Percentiles rank a stretch among this genome's conserved stretches.
These are phyloP conservation scores for Triplophysa dalaica DNA, from an alignment of 2,113 vertebrate species.

Conservation along the genomic window DNA sequence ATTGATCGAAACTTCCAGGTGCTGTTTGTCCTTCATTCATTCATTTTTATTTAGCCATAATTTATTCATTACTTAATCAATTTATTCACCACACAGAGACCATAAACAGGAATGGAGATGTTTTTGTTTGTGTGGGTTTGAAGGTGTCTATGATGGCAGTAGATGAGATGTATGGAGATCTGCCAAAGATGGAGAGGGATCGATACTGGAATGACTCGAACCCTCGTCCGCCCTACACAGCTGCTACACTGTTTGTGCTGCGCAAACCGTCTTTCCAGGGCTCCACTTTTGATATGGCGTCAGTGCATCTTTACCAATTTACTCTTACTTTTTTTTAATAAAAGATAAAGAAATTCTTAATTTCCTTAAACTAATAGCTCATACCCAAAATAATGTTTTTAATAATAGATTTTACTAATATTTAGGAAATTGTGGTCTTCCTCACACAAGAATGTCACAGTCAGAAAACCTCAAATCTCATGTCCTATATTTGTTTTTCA, in stretches of 20 bases:
- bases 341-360: too few species aligned
- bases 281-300: slow-evolving; percentile 91
- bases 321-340: background rate
- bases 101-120: background rate
- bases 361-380: too few species aligned
- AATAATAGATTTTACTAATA: too few species aligned
- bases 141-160: slow-evolving; percentile 92
- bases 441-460: too few species aligned
- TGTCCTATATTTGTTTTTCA: too few species aligned
- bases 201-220: slow-evolving; percentile 87
- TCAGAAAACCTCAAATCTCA: too few species aligned
- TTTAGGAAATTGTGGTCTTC: too few species aligned
- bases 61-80: background rate
- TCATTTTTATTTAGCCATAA: background rate
- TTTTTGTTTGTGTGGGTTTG: background rate
- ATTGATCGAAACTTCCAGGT: slow-evolving; percentile 95
- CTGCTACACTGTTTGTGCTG: slow-evolving; percentile 80
- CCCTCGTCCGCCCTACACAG: slow-evolving; percentile 85
- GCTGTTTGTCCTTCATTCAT: background rate
- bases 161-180: slow-evolving; percentile 88
- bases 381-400: too few species aligned
- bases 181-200: slow-evolving; percentile 84
- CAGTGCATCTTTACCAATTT: slow-evolving; percentile 58
- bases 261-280: slow-evolving; percentile 89
- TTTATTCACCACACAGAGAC: background rate